Base-by-base conservation (phyloP, 2,113 vertebrate genomes). In the Callorhinus ursinus region DNA sequence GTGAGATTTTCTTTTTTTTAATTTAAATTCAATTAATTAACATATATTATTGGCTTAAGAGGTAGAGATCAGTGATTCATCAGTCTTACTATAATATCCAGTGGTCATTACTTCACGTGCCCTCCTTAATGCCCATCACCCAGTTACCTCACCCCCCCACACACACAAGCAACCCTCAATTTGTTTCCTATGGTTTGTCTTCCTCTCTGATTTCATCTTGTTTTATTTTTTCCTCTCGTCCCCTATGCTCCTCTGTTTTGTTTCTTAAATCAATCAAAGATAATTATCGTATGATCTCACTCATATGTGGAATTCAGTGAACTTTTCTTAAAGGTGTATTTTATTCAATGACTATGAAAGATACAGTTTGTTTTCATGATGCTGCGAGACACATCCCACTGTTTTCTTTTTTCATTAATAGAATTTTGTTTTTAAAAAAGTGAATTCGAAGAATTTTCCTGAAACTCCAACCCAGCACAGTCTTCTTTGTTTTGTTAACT, bases 351-450 rank as follows among this genome's bases (percentile, higher is more conserved):
- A 61, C 7, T 90, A 19, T 57, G 77, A 67, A 87, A 87, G 2
- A 57, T 26, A 46, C 28, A 57, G 33, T 69, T 39, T 76, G 10
- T 57, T 95, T 93, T 88, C 36, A 88, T 76, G 51, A 18, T 49
- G 2, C 72, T 94, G 57, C 92, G 36, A 96, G 42, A 77, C 0
- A 2, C 8, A n/a, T 57, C n/a, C 26, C 5, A 49, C 16, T 88
- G 19, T 76, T 95, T 19, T 69, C 14, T 92, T 65, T 31, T 59
- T 76, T 46, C 33, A 53, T 82, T 53, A 95, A 26, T 71, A 63
- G 31, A 82, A 89, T 51, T 96, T 84, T 67, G 0, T 61, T 95
- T 92, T 91, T 87, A 61, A 39, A 77, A 72, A 88, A 65, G 22
- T 51, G 49, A 96, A 89, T 93, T 89, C 21, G 59, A 57, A 86